phyloP scores from a whole-genome alignment of 2,888 invertebrate genomes.

The Drosophila pseudotalamancana region DNA sequence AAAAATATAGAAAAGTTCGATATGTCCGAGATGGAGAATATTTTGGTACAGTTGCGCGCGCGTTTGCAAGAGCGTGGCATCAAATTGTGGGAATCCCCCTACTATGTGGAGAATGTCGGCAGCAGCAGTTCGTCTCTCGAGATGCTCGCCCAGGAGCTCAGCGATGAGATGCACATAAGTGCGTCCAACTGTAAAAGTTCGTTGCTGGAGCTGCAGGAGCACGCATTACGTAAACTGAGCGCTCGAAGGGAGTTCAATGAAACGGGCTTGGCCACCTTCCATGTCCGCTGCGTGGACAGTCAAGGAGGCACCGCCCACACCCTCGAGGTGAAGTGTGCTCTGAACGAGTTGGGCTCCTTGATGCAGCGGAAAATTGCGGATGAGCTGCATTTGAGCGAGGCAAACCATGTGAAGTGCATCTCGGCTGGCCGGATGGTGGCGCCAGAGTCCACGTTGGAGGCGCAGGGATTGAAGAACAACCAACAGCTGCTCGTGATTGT shows the following conservation, averaged over 20 bases:
- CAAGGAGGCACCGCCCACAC: conserved; percentile 84
- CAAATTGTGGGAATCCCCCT: conserved; percentile 91
- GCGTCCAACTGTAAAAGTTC: conserved; percentile 38
- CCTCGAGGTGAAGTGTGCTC: conserved; percentile 86
- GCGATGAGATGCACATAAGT: conserved; percentile 85
- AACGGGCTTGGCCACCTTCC: conserved; percentile 89
- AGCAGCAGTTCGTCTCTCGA: conserved; percentile 83
- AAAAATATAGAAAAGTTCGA: neutral
- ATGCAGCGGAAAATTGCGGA: conserved; percentile 86
- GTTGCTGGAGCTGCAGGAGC: conserved; percentile 53
- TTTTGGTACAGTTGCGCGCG: conserved; percentile 88
- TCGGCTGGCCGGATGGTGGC: conserved; percentile 88
- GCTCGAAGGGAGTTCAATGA: conserved; percentile 88
- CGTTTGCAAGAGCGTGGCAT: conserved; percentile 88
- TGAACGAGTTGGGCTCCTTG: conserved; percentile 86
- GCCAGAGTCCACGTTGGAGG: conserved; percentile 85
- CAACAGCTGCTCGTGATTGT: conserved; percentile 88
- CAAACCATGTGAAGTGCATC: conserved; percentile 88
- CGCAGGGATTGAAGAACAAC: conserved; percentile 89
- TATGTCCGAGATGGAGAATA: conserved; percentile 85
- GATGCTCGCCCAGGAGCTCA: conserved; percentile 85
- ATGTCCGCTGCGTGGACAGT: conserved; percentile 87
- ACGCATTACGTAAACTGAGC: conserved; percentile 89
- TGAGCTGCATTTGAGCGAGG: conserved; percentile 82
- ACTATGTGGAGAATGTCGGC: conserved; percentile 85